phyloP scores from a whole-genome alignment of 2,113 vertebrate genomes.

The Lampris incognitus region DNA sequence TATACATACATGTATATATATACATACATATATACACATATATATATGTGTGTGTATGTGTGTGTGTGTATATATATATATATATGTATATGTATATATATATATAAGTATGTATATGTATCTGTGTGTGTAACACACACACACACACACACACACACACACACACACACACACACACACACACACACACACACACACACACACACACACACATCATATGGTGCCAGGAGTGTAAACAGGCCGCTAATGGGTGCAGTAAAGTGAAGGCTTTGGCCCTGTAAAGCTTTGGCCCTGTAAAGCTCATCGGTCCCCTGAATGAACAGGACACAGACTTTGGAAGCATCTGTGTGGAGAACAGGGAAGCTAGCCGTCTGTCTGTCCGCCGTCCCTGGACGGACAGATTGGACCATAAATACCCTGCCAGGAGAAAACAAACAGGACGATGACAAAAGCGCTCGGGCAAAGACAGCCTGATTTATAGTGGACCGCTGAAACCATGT shows the following conservation, averaged over 20 bases:
- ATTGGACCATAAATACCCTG: conserved; percentile 49
- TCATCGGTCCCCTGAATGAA: not conserved
- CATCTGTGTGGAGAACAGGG: conserved; percentile 26
- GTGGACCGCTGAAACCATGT: conserved; percentile 48
- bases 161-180: not conserved
- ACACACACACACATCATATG: not conserved
- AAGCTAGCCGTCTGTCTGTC: conserved; percentile 30
- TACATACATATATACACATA: too few relatives aligned
- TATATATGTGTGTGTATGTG: too few relatives aligned
- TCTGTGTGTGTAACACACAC: too few relatives aligned
- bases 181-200: too few relatives aligned
- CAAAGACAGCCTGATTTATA: conserved; percentile 55
- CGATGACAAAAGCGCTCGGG: conserved; percentile 28
- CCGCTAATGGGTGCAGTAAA: not conserved
- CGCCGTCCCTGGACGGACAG: conserved; percentile 9
- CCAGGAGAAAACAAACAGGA: conserved; percentile 51
- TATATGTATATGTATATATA: too few relatives aligned
- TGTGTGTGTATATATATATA: too few relatives aligned
- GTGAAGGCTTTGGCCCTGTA: too few relatives aligned
- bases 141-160: too few relatives aligned
- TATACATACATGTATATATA: too few relatives aligned
- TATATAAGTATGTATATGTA: too few relatives aligned
- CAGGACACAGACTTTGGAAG: not conserved
- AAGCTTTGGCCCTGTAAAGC: not conserved
- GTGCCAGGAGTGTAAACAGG: not conserved